Conservation (phyloP, 37 sponge, comb jelly and placozoan genomes). For the Mnemiopsis leidyi region DNA sequence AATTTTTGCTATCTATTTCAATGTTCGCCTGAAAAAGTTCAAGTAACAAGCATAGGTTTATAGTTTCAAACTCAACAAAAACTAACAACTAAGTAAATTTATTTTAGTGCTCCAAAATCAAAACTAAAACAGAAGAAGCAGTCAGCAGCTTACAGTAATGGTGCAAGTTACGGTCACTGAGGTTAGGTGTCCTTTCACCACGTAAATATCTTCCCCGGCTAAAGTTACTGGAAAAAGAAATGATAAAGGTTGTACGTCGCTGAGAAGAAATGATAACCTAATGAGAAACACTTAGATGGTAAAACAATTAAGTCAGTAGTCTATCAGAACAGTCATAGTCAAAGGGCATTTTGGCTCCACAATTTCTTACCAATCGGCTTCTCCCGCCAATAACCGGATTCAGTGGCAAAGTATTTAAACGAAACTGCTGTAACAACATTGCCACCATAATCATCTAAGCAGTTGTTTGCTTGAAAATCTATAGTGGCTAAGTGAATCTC, state of each 20-base stretch:
- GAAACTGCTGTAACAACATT: slow-evolving; percentile 3
- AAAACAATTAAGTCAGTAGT: too few species aligned
- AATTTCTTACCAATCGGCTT: not conserved
- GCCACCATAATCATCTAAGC: not conserved
- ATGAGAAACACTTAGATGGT: too few species aligned
- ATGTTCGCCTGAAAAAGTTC: slow-evolving; percentile 16
- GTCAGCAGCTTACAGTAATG: not conserved
- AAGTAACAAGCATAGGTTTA: not conserved
- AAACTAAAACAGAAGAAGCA: too few species aligned
- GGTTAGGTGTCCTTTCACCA: not conserved
- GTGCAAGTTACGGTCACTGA: not conserved
- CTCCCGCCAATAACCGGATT: not conserved
- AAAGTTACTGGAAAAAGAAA: not conserved
- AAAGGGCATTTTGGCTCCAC: too few species aligned
- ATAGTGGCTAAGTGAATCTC: not conserved
- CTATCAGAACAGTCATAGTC: too few species aligned
- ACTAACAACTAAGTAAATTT: too few species aligned
- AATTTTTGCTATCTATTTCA: not conserved
- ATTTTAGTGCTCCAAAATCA: too few species aligned
- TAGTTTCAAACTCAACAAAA: too few species aligned
- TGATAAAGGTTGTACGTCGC: not conserved
- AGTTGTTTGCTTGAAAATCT: not conserved
- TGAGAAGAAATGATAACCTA: too few species aligned
- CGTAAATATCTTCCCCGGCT: not conserved
- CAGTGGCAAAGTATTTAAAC: slow-evolving; percentile 2